Evolutionary conservation across 2,797 vertebrate species (phyloP).

Genomic region (Takifugu rubripes): DNA sequence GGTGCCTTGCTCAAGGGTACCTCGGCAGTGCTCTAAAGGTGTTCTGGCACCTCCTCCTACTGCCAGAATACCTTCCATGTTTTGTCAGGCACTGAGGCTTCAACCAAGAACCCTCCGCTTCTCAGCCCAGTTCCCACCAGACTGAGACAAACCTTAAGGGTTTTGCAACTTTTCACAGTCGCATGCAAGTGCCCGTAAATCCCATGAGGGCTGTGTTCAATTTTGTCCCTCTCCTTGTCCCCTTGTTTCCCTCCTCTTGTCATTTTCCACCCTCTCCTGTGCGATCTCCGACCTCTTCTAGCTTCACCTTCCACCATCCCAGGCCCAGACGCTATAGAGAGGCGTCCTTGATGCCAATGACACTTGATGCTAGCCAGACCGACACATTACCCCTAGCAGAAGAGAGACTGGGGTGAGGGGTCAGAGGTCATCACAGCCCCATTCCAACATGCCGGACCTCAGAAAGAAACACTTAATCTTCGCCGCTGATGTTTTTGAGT

Average conservation of each 20-base stretch:
- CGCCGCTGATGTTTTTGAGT: constrained; percentile 5
- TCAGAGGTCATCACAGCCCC: no score
- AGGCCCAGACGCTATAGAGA: constrained; percentile 36
- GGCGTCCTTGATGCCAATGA: constrained; percentile 62
- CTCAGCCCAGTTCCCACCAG: no score
- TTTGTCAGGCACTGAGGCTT: no score
- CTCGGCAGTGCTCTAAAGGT: no score
- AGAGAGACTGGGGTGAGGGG: constrained; percentile 27
- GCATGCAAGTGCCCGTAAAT: no score
- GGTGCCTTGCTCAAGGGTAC: no score
- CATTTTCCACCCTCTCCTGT: constrained; percentile 34
- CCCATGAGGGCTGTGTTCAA: neutral
- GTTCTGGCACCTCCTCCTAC: no score
- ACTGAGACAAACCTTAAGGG: no score
- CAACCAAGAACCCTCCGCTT: no score
- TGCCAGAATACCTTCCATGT: no score
- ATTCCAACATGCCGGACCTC: no score
- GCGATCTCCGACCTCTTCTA: constrained; percentile 41
- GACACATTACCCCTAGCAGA: constrained; percentile 52
- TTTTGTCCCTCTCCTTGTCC: constrained; percentile 35
- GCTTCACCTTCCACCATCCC: constrained; percentile 42
- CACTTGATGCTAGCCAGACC: constrained; percentile 48
- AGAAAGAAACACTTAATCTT: constrained; percentile 13
- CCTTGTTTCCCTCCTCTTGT: constrained; percentile 25
- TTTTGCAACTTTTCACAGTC: no score